Evolutionary conservation across 1,140 invertebrate genomes (phyloP), one percentile per base, ranked within the genome.

Genomic region (Hydropsyche tenuis): DNA sequence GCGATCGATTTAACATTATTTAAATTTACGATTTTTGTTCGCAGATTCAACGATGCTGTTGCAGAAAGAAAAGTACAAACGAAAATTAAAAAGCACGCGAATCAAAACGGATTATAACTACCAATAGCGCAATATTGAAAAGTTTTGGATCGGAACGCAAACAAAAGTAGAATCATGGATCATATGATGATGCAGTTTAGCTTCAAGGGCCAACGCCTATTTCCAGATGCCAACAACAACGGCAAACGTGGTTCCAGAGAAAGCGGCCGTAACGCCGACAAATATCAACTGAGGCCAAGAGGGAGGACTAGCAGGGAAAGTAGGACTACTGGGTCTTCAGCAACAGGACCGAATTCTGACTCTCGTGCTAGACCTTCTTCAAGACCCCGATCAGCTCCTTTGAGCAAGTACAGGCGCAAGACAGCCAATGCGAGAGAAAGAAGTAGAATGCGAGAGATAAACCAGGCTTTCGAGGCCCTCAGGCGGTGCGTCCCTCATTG

Each of bases 391-490:
- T 89, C 94, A 4, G 89, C 94, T 51, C 94, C 94, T 0, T 86
- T 96, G 72, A 94, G 93, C 85, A 96, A 96, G 82, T 96, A 96
- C 83, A 84, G 94, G 20, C 86, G 95, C 74, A 94, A 94, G 84
- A 95, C 94, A 1, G 95, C 95, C 0, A 96, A 96, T 85, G 93
- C 94, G 0, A 82, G 95, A 3, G 95, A 96, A 82, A 81, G 95
- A 27, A 90, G 88, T 66, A 85, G 95, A 60, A 96, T 96, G 94
- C 85, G 91, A 64, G 94, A 96, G 81, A 96, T 96, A 74, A 96
- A 96, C 83, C 86, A 89, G 56, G 94, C 94, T 0, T 96, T 96
- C 83, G 93, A 95, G 81, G 86, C 88, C 1, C 85, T 96, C 0
- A 87, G 93, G 20, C 86, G 87, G 45, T 92, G 89, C 6, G 91